Conservation (phyloP, 2,113 vertebrate species). For the Neotoma lepida region DNA sequence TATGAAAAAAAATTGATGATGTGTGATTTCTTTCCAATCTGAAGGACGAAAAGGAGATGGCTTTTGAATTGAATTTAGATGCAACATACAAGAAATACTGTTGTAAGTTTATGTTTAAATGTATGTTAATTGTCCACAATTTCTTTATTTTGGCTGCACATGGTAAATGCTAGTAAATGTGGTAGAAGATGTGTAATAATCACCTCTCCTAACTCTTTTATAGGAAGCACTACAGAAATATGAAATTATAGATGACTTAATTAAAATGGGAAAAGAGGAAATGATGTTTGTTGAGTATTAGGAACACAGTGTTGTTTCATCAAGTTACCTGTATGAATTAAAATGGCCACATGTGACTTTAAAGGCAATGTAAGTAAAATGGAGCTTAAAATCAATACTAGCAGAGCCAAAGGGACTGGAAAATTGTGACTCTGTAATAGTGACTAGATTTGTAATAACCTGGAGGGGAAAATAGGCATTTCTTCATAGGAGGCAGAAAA, state of each 20-base stretch:
- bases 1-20: background rate
- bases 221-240: conserved; percentile 15
- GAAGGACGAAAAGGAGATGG: background rate
- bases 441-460: conserved; percentile 77
- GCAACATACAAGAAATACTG: background rate
- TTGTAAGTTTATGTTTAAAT: background rate
- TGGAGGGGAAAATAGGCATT: conserved; percentile 61
- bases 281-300: conserved; percentile 13
- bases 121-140: conserved; percentile 5
- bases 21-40: conserved; percentile 18
- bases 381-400: conserved; percentile 69
- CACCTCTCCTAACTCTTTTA: conserved; percentile 14
- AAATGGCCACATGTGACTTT: conserved; percentile 59
- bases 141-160: conserved; percentile 36
- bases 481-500: conserved; percentile 72
- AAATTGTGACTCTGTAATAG: conserved; percentile 69
- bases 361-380: conserved; percentile 71
- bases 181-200: background rate
- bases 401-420: conserved; percentile 64
- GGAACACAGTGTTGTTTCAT: background rate
- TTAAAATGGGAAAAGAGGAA: conserved; percentile 48
- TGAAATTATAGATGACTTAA: conserved; percentile 30
- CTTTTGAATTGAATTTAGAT: background rate
- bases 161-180: conserved; percentile 30
- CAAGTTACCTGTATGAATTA: conserved; percentile 52